Base-by-base conservation (phyloP, 2,888 invertebrate genomes). In the Hecatera dysodea region DNA sequence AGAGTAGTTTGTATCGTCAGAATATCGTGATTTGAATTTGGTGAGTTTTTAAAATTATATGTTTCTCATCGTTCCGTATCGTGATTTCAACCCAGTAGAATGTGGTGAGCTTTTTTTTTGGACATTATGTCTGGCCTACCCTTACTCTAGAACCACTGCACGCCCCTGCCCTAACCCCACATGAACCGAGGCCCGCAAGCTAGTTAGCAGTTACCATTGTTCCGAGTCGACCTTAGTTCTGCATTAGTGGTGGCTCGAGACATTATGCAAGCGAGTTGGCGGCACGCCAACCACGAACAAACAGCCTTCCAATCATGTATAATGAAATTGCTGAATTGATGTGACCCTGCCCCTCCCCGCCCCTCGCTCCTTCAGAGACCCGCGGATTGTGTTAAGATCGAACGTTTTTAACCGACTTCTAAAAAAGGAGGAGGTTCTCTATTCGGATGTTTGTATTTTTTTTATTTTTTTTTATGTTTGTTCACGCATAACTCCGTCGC, bases 221-320 rank as follows among this genome's bases (percentile, higher is more conserved):
- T 52, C 39, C 0, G 11, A 75, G 29, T 27, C 7, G 44, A 64
- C 67, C 78, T 79, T 79, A 72, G 57, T 48, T 66, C 53, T 27
- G 24, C 65, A 66, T 67, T 24, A 53, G 60, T 67, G 78, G 67
- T 12, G 53, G 72, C 74, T 74, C 56, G 64, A 67, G 65, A 68
- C 78, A 84, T 85, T 85, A 85, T 85, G 84, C 79, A 82, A 78
- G 75, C 59, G 39, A 60, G 67, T 86, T 93, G 93, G 93, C 93
- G 48, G 24, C 24, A 27, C 64, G 90, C 93, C 93, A 93, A 81
- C 78, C 55, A 64, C 75, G 70, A 84, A 86, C 93, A 92, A 93
- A 93, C 93, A 93, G 82, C 83, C 82, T 84, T 86, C 89, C 90
- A 93, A 93, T 93, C 91, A 89, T 83, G 85, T 83, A 86, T 92